Evolutionary conservation across 2,888 invertebrate genomes (phyloP).

Genomic region (Hofmannophila pseudospretella): DNA sequence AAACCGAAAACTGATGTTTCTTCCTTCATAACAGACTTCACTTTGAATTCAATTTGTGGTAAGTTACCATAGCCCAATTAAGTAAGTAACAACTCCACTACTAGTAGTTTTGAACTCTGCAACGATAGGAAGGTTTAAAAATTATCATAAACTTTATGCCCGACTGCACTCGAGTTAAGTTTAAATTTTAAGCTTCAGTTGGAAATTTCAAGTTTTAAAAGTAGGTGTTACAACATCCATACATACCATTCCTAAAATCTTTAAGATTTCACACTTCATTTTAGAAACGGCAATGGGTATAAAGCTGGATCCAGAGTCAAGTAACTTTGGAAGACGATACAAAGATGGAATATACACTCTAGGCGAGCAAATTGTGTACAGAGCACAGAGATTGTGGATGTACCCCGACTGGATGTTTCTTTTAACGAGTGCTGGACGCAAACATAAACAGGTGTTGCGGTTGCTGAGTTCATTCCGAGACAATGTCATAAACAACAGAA

Average conservation of each 20-base stretch:
- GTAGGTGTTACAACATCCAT: no score
- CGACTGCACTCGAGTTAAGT: no score
- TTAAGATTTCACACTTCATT: no score
- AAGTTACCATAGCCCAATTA: no score
- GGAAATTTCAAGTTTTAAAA: no score
- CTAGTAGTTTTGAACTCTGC: no score
- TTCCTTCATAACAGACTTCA: conserved; percentile 66
- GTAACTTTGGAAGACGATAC: conserved; percentile 57
- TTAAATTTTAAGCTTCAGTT: no score
- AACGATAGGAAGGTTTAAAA: no score
- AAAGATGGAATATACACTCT: conserved; percentile 68
- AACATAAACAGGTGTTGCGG: conserved; percentile 48
- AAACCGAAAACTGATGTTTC: conserved; percentile 64
- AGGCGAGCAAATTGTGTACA: conserved; percentile 38
- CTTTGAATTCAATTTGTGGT: conserved; percentile 81
- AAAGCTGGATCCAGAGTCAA: conserved; percentile 59
- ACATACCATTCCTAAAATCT: no score
- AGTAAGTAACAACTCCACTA: no score
- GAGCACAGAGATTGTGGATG: conserved; percentile 74
- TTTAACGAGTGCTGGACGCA: conserved; percentile 56
- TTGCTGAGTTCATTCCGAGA: conserved; percentile 49
- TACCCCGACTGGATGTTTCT: conserved; percentile 70
- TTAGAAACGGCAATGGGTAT: conserved; percentile 83
- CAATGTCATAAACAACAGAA: conserved; percentile 46
- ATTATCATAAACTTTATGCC: no score